Percentiles rank a stretch among this genome's conserved stretches.
Conservation (phyloP, 2,888 invertebrate genomes). For the Coecobrya sp. region DNA sequence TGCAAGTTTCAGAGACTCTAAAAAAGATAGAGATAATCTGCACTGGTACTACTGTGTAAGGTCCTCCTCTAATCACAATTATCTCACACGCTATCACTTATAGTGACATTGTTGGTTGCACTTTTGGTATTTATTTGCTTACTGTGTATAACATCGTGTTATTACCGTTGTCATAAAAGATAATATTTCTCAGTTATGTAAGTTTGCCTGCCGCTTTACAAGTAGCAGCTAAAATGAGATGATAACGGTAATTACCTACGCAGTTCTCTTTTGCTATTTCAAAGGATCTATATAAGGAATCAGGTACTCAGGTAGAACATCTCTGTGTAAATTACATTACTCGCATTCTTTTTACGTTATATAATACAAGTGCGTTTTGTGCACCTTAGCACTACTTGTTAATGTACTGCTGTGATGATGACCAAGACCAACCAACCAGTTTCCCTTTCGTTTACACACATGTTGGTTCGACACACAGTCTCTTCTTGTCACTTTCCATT, state of each 20-base stretch:
- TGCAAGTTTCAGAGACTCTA: not conserved
- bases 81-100: slow-evolving; percentile 30
- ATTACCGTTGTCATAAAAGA: slow-evolving; percentile 11
- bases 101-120: slow-evolving; percentile 4
- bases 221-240: not conserved
- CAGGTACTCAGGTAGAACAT: slow-evolving; percentile 7
- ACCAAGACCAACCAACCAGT: slow-evolving; percentile 54
- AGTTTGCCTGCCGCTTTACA: slow-evolving; percentile 6
- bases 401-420: too few species aligned
- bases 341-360: not conserved
- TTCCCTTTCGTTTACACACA: slow-evolving; percentile 53
- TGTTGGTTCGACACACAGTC: slow-evolving; percentile 28
- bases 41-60: not conserved
- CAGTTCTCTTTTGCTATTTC: slow-evolving; percentile 17
- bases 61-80: slow-evolving; percentile 17
- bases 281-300: slow-evolving; percentile 27
- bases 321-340: not conserved
- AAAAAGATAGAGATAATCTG: slow-evolving; percentile 38
- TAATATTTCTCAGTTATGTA: not conserved
- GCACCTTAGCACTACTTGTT: slow-evolving; percentile 6
- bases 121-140: not conserved
- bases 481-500: slow-evolving; percentile 77
- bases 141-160: slow-evolving; percentile 39
- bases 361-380: not conserved
- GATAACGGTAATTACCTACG: slow-evolving; percentile 27